phyloP scores from a whole-genome alignment of 2,888 invertebrate genomes.

The Cheilosia impressa region DNA sequence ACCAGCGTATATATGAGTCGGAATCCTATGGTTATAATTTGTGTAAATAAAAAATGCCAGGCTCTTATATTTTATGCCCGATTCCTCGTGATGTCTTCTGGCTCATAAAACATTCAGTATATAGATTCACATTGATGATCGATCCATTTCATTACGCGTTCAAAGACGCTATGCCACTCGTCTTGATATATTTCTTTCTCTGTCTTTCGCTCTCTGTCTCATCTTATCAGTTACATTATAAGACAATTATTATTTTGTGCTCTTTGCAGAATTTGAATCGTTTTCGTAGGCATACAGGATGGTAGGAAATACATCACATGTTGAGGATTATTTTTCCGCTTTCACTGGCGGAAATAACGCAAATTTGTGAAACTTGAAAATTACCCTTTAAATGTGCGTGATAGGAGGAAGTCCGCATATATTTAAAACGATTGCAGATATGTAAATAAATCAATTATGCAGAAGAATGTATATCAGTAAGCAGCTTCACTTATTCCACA shows the following conservation, averaged over 20 bases:
- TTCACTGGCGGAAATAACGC: constrained; percentile 14
- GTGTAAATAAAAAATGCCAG: constrained; percentile 57
- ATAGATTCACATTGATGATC: constrained; percentile 43
- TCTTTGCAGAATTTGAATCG: constrained; percentile 14
- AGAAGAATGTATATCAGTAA: no score
- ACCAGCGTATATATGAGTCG: constrained; percentile 3
- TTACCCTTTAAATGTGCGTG: not conserved
- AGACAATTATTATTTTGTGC: not conserved
- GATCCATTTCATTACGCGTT: constrained; percentile 64
- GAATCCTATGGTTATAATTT: constrained; percentile 35
- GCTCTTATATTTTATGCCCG: constrained; percentile 46
- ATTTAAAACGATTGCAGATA: no score
- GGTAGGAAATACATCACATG: constrained; percentile 18
- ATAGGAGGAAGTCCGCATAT: no score
- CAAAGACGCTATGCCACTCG: constrained; percentile 42
- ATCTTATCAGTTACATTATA: constrained; percentile 3
- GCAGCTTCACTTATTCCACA: no score
- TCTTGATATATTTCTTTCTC: not conserved
- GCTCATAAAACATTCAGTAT: constrained; percentile 58
- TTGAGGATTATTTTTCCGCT: constrained; percentile 17
- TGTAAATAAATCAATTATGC: no score
- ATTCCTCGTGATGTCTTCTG: constrained; percentile 8
- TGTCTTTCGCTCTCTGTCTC: not conserved
- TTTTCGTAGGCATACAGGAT: not conserved
- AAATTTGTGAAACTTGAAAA: constrained; percentile 15